These are phyloP conservation scores for Phataginus tetradactyla DNA, from an alignment of 2,797 vertebrate genomes.

Conservation along the genomic window DNA sequence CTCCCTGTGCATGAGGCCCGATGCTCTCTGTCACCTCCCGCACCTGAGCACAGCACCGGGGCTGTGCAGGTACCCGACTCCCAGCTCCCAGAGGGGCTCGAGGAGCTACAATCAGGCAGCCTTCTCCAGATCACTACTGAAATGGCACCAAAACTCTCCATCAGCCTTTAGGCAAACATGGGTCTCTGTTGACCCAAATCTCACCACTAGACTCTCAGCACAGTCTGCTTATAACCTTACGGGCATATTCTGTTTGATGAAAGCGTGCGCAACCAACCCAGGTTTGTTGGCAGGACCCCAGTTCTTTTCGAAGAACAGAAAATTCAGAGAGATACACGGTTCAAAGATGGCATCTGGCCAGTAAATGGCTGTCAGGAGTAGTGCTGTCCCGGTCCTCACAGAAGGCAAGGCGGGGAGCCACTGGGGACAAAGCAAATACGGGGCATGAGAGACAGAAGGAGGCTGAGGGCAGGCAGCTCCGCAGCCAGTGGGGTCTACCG, in stretches of 20 bases:
- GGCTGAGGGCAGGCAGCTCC: no score
- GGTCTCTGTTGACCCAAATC: neutral
- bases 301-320: neutral
- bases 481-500: neutral
- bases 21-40: fast-evolving
- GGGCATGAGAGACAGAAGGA: neutral
- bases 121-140: neutral
- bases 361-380: neutral
- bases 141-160: neutral
- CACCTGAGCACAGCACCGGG: neutral
- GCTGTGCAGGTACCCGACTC: neutral
- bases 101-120: neutral
- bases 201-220: neutral
- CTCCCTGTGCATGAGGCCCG: no score
- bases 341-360: neutral
- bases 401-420: neutral
- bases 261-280: neutral
- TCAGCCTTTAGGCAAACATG: neutral
- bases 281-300: neutral
- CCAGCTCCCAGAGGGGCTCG: neutral
- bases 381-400: neutral
- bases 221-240: no score
- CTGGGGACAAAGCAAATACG: fast-evolving
- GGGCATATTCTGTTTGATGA: neutral
- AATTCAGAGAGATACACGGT: neutral